These are phyloP conservation scores for Zoanthus gigantus DNA, from an alignment of 92 coral and sea anemone species.

Conservation along the genomic window DNA sequence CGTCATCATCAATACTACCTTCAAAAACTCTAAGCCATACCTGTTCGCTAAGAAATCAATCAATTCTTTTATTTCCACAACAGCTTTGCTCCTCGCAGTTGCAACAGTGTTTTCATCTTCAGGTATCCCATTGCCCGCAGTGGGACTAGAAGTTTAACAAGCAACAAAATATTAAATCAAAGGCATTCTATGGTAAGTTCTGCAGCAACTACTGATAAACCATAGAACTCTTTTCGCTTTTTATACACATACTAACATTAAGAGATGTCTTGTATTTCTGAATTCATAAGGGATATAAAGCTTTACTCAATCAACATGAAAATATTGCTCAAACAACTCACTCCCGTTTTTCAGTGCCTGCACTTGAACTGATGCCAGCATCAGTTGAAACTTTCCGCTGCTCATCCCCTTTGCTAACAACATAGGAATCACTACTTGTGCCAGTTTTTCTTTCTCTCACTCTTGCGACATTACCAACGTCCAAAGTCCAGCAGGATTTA, in stretches of 20 bases:
- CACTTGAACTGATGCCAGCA: slow-evolving; percentile 61
- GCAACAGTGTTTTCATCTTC: slow-evolving; percentile 38
- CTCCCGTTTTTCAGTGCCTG: slow-evolving; percentile 75
- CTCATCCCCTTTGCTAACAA: slow-evolving; percentile 30
- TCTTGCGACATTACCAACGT: slow-evolving; percentile 81
- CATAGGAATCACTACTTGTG: slow-evolving; percentile 70
- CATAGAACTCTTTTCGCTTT: no score
- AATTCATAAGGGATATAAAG: background rate
- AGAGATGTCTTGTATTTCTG: background rate
- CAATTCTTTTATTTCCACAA: slow-evolving; percentile 78
- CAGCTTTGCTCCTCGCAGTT: slow-evolving; percentile 15
- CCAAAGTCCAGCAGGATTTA: slow-evolving; percentile 88
- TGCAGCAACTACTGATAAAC: no score
- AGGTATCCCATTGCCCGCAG: slow-evolving; percentile 82
- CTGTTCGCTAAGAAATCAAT: slow-evolving; percentile 91
- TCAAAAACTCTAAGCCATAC: slow-evolving; percentile 33
- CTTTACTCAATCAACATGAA: background rate
- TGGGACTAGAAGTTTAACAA: slow-evolving; percentile 51
- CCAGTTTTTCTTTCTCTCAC: slow-evolving; percentile 54
- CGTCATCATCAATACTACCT: no score
- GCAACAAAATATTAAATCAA: background rate
- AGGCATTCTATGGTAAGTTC: no score
- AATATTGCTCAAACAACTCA: slow-evolving; percentile 50
- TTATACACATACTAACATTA: background rate
- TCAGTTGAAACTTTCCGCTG: slow-evolving; percentile 30